Evolutionary conservation across 2,113 vertebrate genomes (phyloP).

Genomic region (Atherinomorus stipes): DNA sequence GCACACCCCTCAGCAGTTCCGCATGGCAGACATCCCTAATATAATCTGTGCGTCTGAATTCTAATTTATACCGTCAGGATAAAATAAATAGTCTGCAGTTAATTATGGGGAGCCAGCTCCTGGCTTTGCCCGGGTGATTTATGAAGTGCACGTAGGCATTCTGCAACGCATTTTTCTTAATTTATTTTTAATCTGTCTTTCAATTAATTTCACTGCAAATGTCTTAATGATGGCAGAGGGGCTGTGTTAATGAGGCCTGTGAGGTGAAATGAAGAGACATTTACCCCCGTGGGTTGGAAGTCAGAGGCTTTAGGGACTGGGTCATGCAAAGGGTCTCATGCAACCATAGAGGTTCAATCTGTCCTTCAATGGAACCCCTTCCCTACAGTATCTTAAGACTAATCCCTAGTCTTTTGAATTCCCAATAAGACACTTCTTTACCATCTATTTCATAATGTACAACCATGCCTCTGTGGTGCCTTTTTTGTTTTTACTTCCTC

Average conservation of each 20-base stretch:
- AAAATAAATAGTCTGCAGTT: conserved; percentile 99
- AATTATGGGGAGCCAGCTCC: conserved; percentile 93
- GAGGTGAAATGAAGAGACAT: conserved; percentile 74
- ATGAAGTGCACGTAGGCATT: conserved; percentile 91
- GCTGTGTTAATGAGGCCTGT: conserved; percentile 90
- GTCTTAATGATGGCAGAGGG: conserved; percentile 96
- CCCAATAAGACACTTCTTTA: conserved; percentile 28
- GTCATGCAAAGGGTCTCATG: conserved; percentile 45
- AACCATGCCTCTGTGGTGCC: conserved; percentile 11
- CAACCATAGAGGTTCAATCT: conserved; percentile 14
- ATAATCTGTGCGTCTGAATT: conserved; percentile 98
- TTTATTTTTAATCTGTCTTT: conserved; percentile 99
- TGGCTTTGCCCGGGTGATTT: conserved; percentile 94
- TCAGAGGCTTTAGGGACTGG: conserved; percentile 47
- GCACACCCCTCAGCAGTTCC: conserved; percentile 88
- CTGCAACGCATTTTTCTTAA: conserved; percentile 98
- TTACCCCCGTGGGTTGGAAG: conserved; percentile 39
- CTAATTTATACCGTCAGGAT: conserved; percentile 98
- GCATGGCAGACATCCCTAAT: conserved; percentile 95
- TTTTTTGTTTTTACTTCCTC: conserved; percentile 21
- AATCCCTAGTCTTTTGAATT: not conserved
- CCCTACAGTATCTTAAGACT: conserved; percentile 15
- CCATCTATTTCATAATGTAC: conserved; percentile 29
- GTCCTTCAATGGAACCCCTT: not conserved
- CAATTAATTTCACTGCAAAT: conserved; percentile 98